A percentile compares a stretch with the other conserved stretches of the same genome.
These are phyloP conservation scores for Neomorphus geoffroyi DNA, from an alignment of 2,797 vertebrate species.

Conservation along the genomic window DNA sequence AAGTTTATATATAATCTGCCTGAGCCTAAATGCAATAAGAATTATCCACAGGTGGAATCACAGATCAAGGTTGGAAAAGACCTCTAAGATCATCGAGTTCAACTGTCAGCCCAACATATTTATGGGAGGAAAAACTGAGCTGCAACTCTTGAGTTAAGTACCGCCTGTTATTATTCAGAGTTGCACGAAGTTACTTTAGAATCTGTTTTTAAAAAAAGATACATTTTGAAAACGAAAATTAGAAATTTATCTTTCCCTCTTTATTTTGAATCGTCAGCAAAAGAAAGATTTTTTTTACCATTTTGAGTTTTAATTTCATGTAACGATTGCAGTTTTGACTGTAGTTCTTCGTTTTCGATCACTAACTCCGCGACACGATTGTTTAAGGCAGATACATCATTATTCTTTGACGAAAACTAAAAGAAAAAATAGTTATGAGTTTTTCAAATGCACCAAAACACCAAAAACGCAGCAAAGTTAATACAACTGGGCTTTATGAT, in stretches of 20 bases:
- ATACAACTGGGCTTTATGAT: not conserved
- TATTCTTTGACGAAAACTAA: slow-evolving; percentile 78
- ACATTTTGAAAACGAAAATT: not conserved
- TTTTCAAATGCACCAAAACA: not conserved
- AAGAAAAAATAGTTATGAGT: not conserved
- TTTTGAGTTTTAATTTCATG: slow-evolving; percentile 82
- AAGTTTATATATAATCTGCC: not conserved
- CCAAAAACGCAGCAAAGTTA: not conserved
- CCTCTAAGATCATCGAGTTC: no score
- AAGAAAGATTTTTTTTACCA: slow-evolving; percentile 71
- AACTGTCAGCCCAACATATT: not conserved
- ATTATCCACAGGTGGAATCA: not conserved
- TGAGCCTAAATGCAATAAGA: not conserved
- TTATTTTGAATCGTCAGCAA: not conserved
- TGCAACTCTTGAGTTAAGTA: not conserved
- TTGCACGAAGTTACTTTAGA: not conserved
- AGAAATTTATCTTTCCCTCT: not conserved
- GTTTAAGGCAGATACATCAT: slow-evolving; percentile 75
- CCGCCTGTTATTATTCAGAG: not conserved
- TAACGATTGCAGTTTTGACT: slow-evolving; percentile 81
- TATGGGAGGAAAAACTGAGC: not conserved
- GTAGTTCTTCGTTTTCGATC: slow-evolving; percentile 82
- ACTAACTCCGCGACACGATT: slow-evolving; percentile 80
- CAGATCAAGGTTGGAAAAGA: no score
- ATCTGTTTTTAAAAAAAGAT: not conserved